Evolutionary conservation across 2,113 vertebrate species (phyloP).

Genomic region (Dolichotis patagonum): DNA sequence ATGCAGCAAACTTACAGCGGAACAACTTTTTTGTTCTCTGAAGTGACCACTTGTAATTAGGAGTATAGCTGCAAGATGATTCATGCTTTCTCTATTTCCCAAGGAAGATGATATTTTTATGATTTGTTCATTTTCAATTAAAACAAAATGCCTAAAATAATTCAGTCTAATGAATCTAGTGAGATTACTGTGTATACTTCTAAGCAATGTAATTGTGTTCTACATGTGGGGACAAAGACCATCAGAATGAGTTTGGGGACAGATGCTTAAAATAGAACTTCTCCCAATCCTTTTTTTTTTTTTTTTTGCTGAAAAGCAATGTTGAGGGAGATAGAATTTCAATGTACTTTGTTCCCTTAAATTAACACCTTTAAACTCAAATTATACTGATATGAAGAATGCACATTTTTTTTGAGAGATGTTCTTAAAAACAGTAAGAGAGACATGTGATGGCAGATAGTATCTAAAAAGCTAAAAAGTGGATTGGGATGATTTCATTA

Average conservation of each 20-base stretch:
- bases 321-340: not conserved
- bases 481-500: not conserved
- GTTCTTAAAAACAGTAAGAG: not conserved
- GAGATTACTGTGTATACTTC: conserved; percentile 5
- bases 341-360: not conserved
- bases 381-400: not conserved
- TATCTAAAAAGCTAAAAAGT: not conserved
- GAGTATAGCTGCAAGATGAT: not conserved
- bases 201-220: conserved; percentile 4
- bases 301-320: not conserved
- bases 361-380: conserved; percentile 38
- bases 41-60: not conserved
- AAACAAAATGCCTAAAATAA: conserved; percentile 41
- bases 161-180: conserved; percentile 9
- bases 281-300: not conserved
- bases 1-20: not conserved
- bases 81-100: not conserved
- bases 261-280: conserved; percentile 24
- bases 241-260: not conserved
- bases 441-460: not conserved
- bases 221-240: not conserved
- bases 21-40: not conserved
- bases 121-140: conserved; percentile 16
- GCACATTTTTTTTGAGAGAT: not conserved
- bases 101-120: conserved; percentile 12